phyloP scores from a whole-genome alignment of 2,797 vertebrate genomes.

The Cygnus olor region DNA sequence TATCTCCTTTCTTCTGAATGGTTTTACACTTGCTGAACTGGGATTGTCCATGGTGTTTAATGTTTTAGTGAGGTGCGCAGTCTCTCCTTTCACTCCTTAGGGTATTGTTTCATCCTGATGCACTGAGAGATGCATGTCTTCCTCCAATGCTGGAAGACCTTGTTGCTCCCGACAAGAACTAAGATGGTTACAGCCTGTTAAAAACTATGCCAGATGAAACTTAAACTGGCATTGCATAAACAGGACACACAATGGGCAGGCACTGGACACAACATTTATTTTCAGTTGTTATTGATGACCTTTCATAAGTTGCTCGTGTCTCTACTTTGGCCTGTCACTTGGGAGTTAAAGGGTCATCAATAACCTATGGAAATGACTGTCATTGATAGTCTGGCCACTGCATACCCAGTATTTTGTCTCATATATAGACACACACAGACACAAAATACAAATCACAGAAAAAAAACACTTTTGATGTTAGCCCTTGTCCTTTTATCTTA shows the following conservation, averaged over 20 bases:
- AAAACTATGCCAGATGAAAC: not conserved
- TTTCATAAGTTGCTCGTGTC: constrained; percentile 67
- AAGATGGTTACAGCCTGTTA: constrained; percentile 22
- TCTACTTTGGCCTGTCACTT: constrained; percentile 73
- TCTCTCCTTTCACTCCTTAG: constrained; percentile 49
- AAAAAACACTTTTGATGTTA: constrained; percentile 40
- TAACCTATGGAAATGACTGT: constrained; percentile 65
- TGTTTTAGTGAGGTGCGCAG: constrained; percentile 53
- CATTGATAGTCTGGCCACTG: constrained; percentile 50
- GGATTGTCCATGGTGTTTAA: constrained; percentile 44
- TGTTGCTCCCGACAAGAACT: constrained; percentile 1
- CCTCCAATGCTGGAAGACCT: not conserved
- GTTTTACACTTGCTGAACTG: not conserved
- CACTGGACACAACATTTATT: constrained; percentile 67
- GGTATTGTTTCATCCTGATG: constrained; percentile 40
- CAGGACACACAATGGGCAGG: constrained; percentile 40
- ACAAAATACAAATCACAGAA: constrained; percentile 48
- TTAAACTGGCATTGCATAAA: constrained; percentile 59
- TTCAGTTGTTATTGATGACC: constrained; percentile 76
- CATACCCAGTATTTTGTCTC: constrained; percentile 40
- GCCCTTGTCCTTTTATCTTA: constrained; percentile 6
- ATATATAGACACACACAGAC: constrained; percentile 22
- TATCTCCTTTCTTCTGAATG: constrained; percentile 43
- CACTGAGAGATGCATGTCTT: not conserved
- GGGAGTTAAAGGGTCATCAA: constrained; percentile 65